phyloP scores from a whole-genome alignment of 2,888 invertebrate genomes.

The Nymphalis c-album region DNA sequence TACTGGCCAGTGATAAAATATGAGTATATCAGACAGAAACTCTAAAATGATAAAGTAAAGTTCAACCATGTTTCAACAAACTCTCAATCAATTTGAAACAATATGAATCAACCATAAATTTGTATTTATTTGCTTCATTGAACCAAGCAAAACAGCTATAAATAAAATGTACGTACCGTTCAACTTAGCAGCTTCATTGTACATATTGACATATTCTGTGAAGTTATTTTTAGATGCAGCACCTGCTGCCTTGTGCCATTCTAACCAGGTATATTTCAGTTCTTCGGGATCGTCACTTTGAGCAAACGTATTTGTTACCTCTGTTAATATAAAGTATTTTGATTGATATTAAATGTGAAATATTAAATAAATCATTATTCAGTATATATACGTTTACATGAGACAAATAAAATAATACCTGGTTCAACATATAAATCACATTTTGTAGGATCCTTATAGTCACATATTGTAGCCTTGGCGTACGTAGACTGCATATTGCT shows the following conservation, averaged over 20 bases:
- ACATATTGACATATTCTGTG: conserved; percentile 84
- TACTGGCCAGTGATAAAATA: too few relatives aligned
- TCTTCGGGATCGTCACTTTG: conserved; percentile 88
- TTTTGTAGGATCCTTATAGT: conserved; percentile 82
- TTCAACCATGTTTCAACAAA: too few relatives aligned
- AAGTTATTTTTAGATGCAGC: conserved; percentile 83
- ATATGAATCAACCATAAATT: too few relatives aligned
- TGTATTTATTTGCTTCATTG: neutral
- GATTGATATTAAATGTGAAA: too few relatives aligned
- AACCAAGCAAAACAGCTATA: too few relatives aligned
- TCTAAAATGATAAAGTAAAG: too few relatives aligned
- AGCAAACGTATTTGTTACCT: conserved; percentile 86
- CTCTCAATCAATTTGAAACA: too few relatives aligned
- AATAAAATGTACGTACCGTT: conserved; percentile 78
- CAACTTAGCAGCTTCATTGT: conserved; percentile 86
- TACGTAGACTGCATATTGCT: conserved; percentile 88
- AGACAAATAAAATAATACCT: conserved; percentile 65
- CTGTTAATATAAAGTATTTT: conserved; percentile 59
- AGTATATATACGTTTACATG: too few relatives aligned
- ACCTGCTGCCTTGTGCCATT: conserved; percentile 90
- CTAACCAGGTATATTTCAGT: conserved; percentile 88
- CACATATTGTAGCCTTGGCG: conserved; percentile 89
- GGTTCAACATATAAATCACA: conserved; percentile 89
- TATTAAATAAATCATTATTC: too few relatives aligned
- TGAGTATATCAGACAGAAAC: too few relatives aligned